Evolutionary conservation across 2,113 vertebrate genomes (phyloP).

Genomic region (Hemibagrus wyckioides): DNA sequence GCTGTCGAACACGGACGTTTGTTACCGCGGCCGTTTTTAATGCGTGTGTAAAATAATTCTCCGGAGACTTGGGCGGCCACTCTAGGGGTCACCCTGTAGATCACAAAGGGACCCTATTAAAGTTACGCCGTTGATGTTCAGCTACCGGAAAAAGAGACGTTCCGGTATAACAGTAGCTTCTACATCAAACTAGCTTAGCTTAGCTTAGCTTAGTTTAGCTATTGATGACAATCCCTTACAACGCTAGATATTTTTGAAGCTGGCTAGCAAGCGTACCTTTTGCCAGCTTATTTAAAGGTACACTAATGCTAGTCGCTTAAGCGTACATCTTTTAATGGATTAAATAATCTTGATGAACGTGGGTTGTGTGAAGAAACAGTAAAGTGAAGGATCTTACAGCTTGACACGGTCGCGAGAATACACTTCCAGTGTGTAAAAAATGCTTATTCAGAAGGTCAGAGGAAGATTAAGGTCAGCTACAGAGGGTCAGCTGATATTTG

Average conservation of each 20-base stretch:
- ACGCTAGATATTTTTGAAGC: neutral
- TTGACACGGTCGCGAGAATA: neutral
- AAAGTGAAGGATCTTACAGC: neutral
- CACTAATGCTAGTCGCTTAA: neutral
- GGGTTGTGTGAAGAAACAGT: neutral
- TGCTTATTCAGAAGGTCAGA: neutral
- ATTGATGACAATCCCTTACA: neutral
- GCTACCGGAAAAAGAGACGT: neutral
- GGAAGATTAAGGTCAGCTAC: neutral
- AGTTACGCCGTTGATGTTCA: neutral
- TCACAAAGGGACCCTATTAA: neutral
- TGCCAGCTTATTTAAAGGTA: neutral
- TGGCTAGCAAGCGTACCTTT: too few species aligned
- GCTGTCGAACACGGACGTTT: neutral
- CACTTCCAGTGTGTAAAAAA: neutral
- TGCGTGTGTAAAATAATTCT: constrained; percentile 4
- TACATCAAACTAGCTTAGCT: neutral
- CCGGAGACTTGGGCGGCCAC: neutral
- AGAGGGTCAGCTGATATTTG: constrained; percentile 31
- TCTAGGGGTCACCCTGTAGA: neutral
- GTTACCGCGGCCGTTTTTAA: neutral
- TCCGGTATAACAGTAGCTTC: neutral
- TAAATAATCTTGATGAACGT: neutral
- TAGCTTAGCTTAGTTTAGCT: neutral
- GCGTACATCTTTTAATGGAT: neutral